Base-by-base conservation (phyloP, 35 echinoderm and acorn worm species). In the Chiridota heheva region DNA sequence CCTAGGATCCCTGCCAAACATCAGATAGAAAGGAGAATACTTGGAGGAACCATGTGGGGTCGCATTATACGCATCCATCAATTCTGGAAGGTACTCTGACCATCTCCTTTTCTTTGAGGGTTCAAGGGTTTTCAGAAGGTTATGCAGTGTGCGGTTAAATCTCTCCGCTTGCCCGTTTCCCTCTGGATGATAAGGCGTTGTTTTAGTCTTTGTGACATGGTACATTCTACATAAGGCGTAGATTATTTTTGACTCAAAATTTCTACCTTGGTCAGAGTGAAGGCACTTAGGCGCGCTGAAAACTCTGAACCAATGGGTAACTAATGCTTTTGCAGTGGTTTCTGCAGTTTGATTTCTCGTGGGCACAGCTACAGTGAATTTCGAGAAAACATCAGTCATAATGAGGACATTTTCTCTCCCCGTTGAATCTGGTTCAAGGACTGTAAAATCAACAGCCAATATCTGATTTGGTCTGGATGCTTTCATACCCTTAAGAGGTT, bases 381-480 rank as follows among this genome's bases (percentile, higher is more conserved):
- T 74, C 2, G 70, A 45, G 25, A 74, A 74, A 6, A 74, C 41
- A 47, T 74, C 70, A 10, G 70, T 74, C 4, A 74, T 45, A 10
- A 74, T 27, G 7, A 74, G 40, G 3, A 74, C 70, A 39, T 74
- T 74, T 27, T 74, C 70, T 27, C 48, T 74, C 17, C 70, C 70
- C 5, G 2, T 39, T 4, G 39, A 5, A 47, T 42, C 70, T 16
- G 16, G 37, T 12, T 74, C 70, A 5, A 74, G 7, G 3, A 74
- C 20, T 24, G 70, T 74, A 44, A 74, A 74, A 27, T 74, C 70
- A 13, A 74, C 25, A 43, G 70, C 70, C 18, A 74, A n/a, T n/a
- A n/a, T n/a, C n/a, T n/a, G n/a, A n/a, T n/a, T n/a, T n/a, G n/a
- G n/a, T n/a, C n/a, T n/a, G 43, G 40, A 26, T 4, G 43, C 37